These are phyloP conservation scores for Chironex yamaguchii DNA, from an alignment of 30 jellyfish, hydroid and myxozoan species.

Conservation along the genomic window DNA sequence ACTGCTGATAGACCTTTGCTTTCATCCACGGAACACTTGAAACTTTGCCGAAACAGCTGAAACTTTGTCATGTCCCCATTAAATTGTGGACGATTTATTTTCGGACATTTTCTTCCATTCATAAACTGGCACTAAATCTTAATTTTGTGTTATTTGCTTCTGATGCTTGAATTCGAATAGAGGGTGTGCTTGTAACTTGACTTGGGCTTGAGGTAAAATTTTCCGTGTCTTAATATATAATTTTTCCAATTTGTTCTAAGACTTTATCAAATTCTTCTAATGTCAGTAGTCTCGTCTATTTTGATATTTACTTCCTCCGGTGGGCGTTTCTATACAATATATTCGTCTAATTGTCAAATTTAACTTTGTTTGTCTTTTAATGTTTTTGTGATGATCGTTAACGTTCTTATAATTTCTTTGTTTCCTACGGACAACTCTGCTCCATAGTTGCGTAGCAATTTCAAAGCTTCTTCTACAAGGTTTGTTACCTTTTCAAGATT, in stretches of 20 bases:
- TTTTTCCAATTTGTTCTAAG: no score
- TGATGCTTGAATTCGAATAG: no score
- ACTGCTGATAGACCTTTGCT: constrained; percentile 59
- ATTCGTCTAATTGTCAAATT: constrained; percentile 2
- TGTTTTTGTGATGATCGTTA: background rate
- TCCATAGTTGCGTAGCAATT: background rate
- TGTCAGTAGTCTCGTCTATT: constrained; percentile 27
- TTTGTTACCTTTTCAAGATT: background rate
- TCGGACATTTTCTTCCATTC: constrained; percentile 59
- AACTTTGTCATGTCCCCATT: constrained; percentile 73
- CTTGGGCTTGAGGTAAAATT: no score
- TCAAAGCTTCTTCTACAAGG: constrained; percentile 2
- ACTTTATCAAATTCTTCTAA: no score
- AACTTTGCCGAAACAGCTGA: constrained; percentile 70
- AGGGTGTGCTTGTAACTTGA: no score
- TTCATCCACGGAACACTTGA: constrained; percentile 71
- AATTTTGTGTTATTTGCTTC: no score
- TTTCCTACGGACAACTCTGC: background rate
- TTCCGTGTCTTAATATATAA: no score
- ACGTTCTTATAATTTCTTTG: background rate
- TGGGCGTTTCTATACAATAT: constrained; percentile 17
- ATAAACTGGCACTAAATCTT: no score
- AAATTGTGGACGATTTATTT: constrained; percentile 64
- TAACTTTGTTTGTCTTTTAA: constrained; percentile 15
- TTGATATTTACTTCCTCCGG: background rate